Percentiles rank a stretch among this genome's conserved stretches.
phyloP scores from a whole-genome alignment of 2,113 vertebrate genomes.

The Apodemus sylvaticus region DNA sequence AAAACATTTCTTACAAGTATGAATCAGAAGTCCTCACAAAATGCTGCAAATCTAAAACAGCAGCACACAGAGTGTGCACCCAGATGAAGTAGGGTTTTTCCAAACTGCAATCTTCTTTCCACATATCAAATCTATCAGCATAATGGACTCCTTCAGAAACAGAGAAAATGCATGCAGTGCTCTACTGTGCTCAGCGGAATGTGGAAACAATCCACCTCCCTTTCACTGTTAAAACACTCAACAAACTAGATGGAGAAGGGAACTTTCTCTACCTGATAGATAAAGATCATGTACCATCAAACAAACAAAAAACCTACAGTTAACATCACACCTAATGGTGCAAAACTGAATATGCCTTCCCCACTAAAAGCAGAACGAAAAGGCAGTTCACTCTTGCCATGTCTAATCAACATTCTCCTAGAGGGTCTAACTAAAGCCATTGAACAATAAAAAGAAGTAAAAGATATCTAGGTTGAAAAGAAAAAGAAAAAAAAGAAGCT shows the following conservation, averaged over 20 bases:
- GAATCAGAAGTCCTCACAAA: background rate
- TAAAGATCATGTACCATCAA: constrained; percentile 9
- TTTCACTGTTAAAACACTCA: background rate
- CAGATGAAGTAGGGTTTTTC: background rate
- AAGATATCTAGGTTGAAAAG: background rate
- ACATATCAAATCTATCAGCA: background rate
- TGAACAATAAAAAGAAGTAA: background rate
- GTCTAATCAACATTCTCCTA: background rate
- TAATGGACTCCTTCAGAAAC: background rate
- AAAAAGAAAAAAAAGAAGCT: background rate
- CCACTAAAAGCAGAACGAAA: background rate
- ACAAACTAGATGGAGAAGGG: background rate
- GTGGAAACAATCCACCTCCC: background rate
- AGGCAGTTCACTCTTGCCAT: background rate
- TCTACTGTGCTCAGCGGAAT: background rate
- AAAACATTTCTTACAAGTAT: background rate
- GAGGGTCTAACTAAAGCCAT: background rate
- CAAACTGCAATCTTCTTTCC: background rate
- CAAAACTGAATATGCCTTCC: background rate
- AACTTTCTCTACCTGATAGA: background rate
- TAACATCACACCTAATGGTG: background rate
- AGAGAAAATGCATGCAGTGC: background rate
- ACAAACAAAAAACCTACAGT: background rate
- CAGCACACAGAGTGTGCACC: background rate
- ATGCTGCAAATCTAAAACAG: background rate